Percentiles rank a stretch among this genome's conserved stretches.
Evolutionary conservation across 1,140 invertebrate species (phyloP).

Genomic region (Drosophila setifemur): DNA sequence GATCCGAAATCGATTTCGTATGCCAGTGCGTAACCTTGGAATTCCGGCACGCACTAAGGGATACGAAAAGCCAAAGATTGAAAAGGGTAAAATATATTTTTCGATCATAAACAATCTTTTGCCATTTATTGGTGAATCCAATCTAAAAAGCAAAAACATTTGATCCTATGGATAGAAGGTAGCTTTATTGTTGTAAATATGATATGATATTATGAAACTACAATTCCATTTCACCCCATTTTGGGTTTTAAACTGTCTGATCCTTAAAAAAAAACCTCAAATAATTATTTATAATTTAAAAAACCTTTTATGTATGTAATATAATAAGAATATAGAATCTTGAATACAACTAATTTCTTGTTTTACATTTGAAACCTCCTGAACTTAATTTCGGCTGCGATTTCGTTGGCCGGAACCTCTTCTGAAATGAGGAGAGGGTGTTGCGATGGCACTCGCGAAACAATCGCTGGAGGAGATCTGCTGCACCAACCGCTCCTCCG

Average conservation of each 20-base stretch:
- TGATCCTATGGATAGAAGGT: too few relatives aligned
- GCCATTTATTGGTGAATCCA: too few relatives aligned
- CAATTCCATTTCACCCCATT: too few relatives aligned
- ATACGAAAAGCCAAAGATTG: background rate
- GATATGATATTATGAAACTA: too few relatives aligned
- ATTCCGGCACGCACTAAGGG: slow-evolving; percentile 18
- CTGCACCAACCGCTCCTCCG: slow-evolving; percentile 13
- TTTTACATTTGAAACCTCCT: background rate
- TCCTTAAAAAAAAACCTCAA: too few relatives aligned
- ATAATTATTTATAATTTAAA: too few relatives aligned
- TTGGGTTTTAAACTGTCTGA: too few relatives aligned
- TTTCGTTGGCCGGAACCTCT: slow-evolving; percentile 7
- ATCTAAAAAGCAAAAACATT: background rate
- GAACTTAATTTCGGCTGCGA: background rate
- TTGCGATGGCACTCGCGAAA: slow-evolving; percentile 34
- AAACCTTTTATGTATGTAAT: too few relatives aligned
- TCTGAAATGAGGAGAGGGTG: slow-evolving; percentile 25
- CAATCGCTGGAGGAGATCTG: slow-evolving; percentile 42
- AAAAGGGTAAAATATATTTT: background rate
- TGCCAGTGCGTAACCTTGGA: slow-evolving; percentile 34
- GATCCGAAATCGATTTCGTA: slow-evolving; percentile 43
- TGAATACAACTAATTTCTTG: too few relatives aligned
- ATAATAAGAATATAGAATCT: too few relatives aligned
- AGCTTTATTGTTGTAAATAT: too few relatives aligned
- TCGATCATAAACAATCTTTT: too few relatives aligned